Conservation (phyloP, 2,113 vertebrate species). For the Pandion haliaetus region DNA sequence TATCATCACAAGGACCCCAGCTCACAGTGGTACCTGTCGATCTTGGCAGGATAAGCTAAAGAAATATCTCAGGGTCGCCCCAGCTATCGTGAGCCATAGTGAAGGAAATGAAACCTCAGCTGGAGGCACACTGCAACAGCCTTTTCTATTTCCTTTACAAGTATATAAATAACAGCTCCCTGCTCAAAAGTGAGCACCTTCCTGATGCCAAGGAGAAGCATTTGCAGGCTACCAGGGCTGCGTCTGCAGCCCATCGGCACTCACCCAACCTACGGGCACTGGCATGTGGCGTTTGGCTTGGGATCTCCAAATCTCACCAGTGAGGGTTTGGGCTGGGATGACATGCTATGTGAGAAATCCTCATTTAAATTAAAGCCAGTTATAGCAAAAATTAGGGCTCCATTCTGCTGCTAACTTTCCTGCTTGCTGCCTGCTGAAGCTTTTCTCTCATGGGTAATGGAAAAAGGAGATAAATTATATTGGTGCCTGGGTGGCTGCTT, state of each 20-base stretch:
- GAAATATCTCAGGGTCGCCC: not conserved
- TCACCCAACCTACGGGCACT: accelerated
- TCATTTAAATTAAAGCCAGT: not conserved
- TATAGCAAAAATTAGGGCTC: not conserved
- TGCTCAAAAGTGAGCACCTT: not conserved
- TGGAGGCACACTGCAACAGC: not conserved
- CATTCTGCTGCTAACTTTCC: not conserved
- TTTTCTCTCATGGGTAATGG: not conserved
- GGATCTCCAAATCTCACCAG: not conserved
- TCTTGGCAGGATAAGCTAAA: not conserved
- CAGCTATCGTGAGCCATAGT: not conserved
- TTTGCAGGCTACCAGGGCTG: not conserved
- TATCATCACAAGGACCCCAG: not conserved
- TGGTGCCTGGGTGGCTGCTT: not conserved
- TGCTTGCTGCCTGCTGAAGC: not conserved
- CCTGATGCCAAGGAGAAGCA: not conserved
- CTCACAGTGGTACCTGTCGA: not conserved
- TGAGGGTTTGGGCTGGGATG: not conserved
- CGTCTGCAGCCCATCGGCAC: accelerated
- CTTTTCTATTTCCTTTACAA: not conserved
- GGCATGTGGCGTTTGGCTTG: accelerated
- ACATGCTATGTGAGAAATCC: not conserved
- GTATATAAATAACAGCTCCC: not conserved
- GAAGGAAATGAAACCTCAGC: not conserved
- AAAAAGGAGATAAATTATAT: not conserved